phyloP scores from a whole-genome alignment of 2,888 invertebrate species.

The Bombyx huttoni region DNA sequence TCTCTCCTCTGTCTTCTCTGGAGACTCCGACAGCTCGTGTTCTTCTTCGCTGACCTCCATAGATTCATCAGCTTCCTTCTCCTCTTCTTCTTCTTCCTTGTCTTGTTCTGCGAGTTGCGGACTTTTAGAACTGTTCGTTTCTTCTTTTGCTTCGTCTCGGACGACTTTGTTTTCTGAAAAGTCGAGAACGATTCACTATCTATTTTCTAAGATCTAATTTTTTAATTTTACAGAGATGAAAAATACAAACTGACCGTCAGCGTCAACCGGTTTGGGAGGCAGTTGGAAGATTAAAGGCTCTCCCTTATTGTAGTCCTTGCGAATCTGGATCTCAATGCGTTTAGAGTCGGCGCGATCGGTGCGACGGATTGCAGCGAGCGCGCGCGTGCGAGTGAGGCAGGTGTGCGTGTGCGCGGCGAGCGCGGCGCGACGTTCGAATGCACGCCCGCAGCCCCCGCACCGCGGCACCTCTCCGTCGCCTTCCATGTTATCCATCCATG shows the following conservation, averaged over 20 bases:
- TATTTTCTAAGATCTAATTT: too few species aligned
- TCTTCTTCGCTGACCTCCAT: slow-evolving; percentile 27
- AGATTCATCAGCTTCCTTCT: slow-evolving; percentile 16
- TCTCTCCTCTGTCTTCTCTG: slow-evolving; percentile 17
- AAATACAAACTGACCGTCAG: background rate
- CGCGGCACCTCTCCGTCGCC: slow-evolving; percentile 73
- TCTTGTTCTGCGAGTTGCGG: background rate
- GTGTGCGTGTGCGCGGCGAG: slow-evolving; percentile 79
- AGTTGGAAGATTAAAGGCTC: slow-evolving; percentile 14
- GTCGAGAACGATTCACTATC: too few species aligned
- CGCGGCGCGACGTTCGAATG: slow-evolving; percentile 81
- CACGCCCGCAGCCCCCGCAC: slow-evolving; percentile 79
- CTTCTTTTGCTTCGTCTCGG: slow-evolving; percentile 12
- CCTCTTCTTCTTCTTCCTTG: slow-evolving; percentile 11
- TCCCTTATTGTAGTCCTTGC: slow-evolving; percentile 59
- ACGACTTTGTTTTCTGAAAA: slow-evolving; percentile 10
- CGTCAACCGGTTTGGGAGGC: slow-evolving; percentile 1
- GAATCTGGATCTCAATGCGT: slow-evolving; percentile 57
- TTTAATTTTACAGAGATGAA: too few species aligned
- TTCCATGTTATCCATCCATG: slow-evolving; percentile 78
- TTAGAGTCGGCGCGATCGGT: slow-evolving; percentile 25
- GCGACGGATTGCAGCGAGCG: slow-evolving; percentile 19
- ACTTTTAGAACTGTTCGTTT: slow-evolving; percentile 16
- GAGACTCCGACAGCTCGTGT: slow-evolving; percentile 21
- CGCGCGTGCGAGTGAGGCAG: slow-evolving; percentile 69